Conservation (phyloP, 1,140 invertebrate species). For the Acromyrmex heyeri region DNA sequence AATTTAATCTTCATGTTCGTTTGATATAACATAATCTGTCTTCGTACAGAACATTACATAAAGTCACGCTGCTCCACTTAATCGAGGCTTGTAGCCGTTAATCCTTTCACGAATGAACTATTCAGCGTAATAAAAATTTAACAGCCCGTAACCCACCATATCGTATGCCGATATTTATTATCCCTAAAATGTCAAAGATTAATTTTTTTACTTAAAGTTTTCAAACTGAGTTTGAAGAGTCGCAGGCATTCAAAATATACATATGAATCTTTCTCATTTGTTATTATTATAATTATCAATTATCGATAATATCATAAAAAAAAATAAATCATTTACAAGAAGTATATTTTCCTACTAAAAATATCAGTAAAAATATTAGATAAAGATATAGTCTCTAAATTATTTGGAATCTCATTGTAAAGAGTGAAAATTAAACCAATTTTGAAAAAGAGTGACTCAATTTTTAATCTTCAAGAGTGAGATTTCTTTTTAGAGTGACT, state of each 20-base stretch:
- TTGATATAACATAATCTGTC: slow-evolving; percentile 28
- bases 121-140: slow-evolving; percentile 45
- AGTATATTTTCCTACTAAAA: not conserved
- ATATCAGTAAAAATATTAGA: not conserved
- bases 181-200: not conserved
- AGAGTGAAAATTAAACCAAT: too few relatives aligned
- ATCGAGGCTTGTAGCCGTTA: slow-evolving; percentile 40
- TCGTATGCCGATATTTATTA: slow-evolving; percentile 10
- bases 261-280: not conserved
- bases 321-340: slow-evolving; percentile 4
- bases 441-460: too few relatives aligned
- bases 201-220: not conserved
- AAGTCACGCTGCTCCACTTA: slow-evolving; percentile 40
- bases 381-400: too few relatives aligned
- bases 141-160: not conserved
- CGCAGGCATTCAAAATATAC: not conserved
- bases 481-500: too few relatives aligned
- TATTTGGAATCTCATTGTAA: too few relatives aligned
- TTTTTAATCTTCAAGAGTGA: too few relatives aligned
- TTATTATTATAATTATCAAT: slow-evolving; percentile 2
- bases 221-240: not conserved
- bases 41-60: slow-evolving; percentile 29
- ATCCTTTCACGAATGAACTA: slow-evolving; percentile 42
- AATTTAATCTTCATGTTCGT: slow-evolving; percentile 26
- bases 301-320: not conserved